These are phyloP conservation scores for Hippocampus zosterae DNA, from an alignment of 2,113 vertebrate genomes.

Conservation along the genomic window DNA sequence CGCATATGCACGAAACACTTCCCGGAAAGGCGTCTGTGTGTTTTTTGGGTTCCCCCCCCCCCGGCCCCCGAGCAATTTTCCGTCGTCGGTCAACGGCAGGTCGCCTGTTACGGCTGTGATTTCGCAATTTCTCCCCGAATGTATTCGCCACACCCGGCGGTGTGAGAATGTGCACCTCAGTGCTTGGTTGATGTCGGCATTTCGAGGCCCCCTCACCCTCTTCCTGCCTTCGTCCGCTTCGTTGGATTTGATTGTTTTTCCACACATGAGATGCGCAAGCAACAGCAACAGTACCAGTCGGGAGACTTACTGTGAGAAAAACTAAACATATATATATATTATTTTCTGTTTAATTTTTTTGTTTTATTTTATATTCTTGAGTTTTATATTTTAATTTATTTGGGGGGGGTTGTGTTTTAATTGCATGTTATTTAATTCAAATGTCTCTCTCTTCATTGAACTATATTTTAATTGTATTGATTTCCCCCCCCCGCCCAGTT, in stretches of 20 bases:
- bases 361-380: background rate
- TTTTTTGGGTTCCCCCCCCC: too few relatives aligned
- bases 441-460: background rate
- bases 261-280: background rate
- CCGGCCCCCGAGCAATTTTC: background rate
- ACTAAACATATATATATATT: too few relatives aligned
- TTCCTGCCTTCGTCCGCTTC: background rate
- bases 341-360: background rate
- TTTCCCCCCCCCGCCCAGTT: background rate
- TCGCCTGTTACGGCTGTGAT: background rate
- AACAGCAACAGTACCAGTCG: background rate
- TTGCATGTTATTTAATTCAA: background rate
- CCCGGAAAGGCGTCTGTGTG: too few relatives aligned
- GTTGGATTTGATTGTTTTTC: background rate
- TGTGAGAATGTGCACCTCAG: conserved; percentile 48
- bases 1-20: background rate
- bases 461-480: background rate
- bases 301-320: background rate
- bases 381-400: background rate
- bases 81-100: background rate
- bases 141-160: conserved; percentile 37
- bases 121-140: conserved; percentile 33
- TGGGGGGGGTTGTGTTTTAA: too few relatives aligned
- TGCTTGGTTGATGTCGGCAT: conserved; percentile 32
- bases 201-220: background rate